Evolutionary conservation across 2,113 vertebrate species (phyloP), one percentile per base, ranked within the genome.

Genomic region (Megaceryle maxima): DNA sequence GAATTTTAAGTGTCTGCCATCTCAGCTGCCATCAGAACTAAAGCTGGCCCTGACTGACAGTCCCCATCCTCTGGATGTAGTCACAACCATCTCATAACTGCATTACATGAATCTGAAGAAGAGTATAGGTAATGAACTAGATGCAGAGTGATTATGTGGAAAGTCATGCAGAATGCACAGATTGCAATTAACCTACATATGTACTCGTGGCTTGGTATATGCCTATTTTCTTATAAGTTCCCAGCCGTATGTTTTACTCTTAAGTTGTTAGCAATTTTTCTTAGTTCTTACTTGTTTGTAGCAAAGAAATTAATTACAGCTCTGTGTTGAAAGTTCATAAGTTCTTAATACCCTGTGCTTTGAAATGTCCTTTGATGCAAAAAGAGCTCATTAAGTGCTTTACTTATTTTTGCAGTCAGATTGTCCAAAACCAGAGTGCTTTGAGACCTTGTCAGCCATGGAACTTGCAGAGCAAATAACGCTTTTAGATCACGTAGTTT

Each of bases 391-490:
- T 60, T 78, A 31, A 72, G 37, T 37, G 17, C 31, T 62, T 9
- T 51, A 33, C 53, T 96, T 95, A 31, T 70, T 55, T 90, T 97
- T 98, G 66, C 97, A 99, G 99, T 97, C 98, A 11, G 99, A 99
- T 83, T 98, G 98, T 92, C 97, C 98, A 2, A 99, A 98, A 96
- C 98, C 98, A 1, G 99, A 99, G 96, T 99, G 98, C 95, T 99
- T 99, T 76, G 99, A 99, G 97, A 99, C 98, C 6, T 97, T 99
- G 83, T 99, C 99, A 1, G 99, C 99, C 64, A 99, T 99, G 99
- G 99, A 99, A 97, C 97, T 99, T 91, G 99, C 99, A 2, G 99
- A 99, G 96, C 99, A 99, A 96, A 99, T 99, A 98, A 99, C 99
- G 19, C 98, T 99, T 56, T 97, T 99, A 96, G 99, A 99, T 96